Conservation (phyloP, 2,888 invertebrate species). For the Dryobota labecula region DNA sequence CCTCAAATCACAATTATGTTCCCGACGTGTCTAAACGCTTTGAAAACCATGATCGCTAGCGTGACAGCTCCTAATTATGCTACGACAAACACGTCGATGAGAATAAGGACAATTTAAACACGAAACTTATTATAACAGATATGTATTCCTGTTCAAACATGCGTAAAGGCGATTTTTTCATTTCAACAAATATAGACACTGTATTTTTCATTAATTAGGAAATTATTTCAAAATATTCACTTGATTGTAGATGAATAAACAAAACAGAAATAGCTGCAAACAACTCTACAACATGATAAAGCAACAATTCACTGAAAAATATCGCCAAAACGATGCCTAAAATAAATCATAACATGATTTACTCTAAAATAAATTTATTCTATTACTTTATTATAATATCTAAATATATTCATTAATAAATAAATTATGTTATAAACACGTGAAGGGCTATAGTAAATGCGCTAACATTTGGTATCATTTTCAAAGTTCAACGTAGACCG, state of each 20-base stretch:
- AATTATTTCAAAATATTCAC: conserved; percentile 20
- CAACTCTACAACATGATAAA: conserved; percentile 18
- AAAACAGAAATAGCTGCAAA: conserved; percentile 63
- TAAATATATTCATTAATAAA: conserved; percentile 64
- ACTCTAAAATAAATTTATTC: conserved; percentile 65
- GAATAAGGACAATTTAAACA: conserved; percentile 76
- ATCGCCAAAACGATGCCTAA: conserved; percentile 56
- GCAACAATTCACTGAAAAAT: conserved; percentile 46
- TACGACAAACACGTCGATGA: conserved; percentile 59
- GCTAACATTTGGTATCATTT: conserved; percentile 78
- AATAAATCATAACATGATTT: conserved; percentile 57
- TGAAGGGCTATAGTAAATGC: conserved; percentile 76
- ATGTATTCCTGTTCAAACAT: conserved; percentile 78
- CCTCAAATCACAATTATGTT: conserved; percentile 13
- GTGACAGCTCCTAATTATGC: conserved; percentile 54
- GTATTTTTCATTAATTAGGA: conserved; percentile 9
- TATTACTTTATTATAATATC: conserved; percentile 61
- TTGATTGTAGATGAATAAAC: conserved; percentile 12
- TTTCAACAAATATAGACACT: conserved; percentile 54
- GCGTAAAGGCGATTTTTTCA: conserved; percentile 66
- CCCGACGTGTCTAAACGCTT: conserved; percentile 3
- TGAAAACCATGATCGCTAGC: not conserved
- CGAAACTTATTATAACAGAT: conserved; percentile 87
- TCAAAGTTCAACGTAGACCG: conserved; percentile 50
- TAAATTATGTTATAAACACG: conserved; percentile 63